phyloP scores from a whole-genome alignment of 2,888 invertebrate species.

The Perizoma flavofasciatum region DNA sequence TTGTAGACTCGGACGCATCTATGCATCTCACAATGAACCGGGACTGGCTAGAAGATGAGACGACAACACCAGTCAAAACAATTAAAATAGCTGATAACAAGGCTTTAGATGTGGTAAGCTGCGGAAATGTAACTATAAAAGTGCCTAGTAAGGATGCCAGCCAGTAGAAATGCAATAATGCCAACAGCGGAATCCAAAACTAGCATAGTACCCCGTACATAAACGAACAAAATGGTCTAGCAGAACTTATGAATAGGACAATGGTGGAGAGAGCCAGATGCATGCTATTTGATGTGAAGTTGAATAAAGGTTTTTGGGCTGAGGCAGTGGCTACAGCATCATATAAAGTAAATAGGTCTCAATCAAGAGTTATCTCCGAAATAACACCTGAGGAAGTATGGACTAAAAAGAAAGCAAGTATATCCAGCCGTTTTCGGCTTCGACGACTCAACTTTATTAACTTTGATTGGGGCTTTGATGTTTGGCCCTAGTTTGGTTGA shows the following conservation, averaged over 20 bases:
- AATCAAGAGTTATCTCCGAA: slow-evolving; percentile 10
- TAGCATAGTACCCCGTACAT: slow-evolving; percentile 43
- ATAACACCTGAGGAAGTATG: slow-evolving; percentile 26
- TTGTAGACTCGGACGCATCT: no score
- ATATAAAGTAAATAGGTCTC: slow-evolving; percentile 30
- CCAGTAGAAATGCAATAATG: slow-evolving; percentile 2
- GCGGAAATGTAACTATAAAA: slow-evolving; percentile 20
- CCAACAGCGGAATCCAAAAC: no score
- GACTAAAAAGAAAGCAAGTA: slow-evolving; percentile 11
- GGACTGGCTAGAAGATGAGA: no score
- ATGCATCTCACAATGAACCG: no score
- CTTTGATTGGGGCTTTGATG: no score
- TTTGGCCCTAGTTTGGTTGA: no score
- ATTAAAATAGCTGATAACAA: no score
- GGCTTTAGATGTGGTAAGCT: slow-evolving; percentile 8
- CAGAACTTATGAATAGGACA: slow-evolving; percentile 46
- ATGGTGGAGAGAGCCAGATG: slow-evolving; percentile 36
- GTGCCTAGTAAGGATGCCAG: background rate
- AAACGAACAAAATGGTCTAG: slow-evolving; percentile 51
- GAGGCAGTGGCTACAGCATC: slow-evolving; percentile 36
- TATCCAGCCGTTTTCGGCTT: no score
- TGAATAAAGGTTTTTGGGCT: slow-evolving; percentile 36
- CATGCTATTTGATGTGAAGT: slow-evolving; percentile 33
- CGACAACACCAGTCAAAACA: no score
- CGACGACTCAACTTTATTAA: no score